A percentile compares a stretch with the other conserved stretches of the same genome.
Conservation (phyloP, 2,888 invertebrate species). For the Cyrtodaria siliqua region DNA sequence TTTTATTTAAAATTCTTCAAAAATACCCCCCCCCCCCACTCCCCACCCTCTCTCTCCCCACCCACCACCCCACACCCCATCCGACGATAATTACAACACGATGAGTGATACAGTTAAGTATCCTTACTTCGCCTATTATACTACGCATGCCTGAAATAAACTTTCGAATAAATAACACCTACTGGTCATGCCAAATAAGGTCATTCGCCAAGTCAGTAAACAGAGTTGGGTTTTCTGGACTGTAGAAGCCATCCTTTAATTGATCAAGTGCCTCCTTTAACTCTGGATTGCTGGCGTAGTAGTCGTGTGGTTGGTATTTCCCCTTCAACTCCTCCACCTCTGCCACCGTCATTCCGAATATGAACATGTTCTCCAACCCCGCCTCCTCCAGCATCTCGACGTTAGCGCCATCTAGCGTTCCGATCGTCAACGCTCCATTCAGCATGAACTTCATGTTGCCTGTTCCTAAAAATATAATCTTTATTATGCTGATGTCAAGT, state of each 20-base stretch:
- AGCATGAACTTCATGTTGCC: constrained; percentile 99
- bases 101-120: no score
- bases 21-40: no score
- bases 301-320: constrained; percentile 96
- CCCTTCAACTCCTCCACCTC: constrained; percentile 87
- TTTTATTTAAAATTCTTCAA: no score
- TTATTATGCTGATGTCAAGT: no score
- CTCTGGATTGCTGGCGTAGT: constrained; percentile 95
- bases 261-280: constrained; percentile 97
- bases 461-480: constrained; percentile 92
- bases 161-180: no score
- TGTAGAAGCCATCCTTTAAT: constrained; percentile 96
- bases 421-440: constrained; percentile 99
- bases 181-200: constrained; percentile 94
- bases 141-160: no score
- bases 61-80: no score
- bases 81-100: no score
- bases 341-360: constrained; percentile 90
- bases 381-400: constrained; percentile 98
- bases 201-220: constrained; percentile 96
- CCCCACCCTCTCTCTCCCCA: no score
- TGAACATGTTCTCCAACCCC: constrained; percentile 98
- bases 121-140: no score
- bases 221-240: constrained; percentile 95
- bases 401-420: constrained; percentile 99